Evolutionary conservation across 2,888 invertebrate species (phyloP), one percentile per base, ranked within the genome.

Genomic region (Odontocolon sp.): DNA sequence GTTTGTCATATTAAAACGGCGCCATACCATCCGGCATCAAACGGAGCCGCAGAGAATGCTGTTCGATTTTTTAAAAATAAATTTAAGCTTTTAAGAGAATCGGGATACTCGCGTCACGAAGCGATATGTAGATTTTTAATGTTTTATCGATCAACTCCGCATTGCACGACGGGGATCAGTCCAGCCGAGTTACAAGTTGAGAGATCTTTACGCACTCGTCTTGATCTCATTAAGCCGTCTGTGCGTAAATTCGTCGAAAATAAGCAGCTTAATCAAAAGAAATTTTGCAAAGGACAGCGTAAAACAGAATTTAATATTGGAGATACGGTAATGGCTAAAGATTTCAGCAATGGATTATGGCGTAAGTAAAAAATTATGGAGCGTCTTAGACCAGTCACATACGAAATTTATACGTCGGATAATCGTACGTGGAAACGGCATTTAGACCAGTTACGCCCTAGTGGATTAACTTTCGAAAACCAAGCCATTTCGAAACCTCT

Each of bases 311-410:
- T 77, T 40, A 23, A 38, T 0, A 26, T 23, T 6, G 26, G 47
- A 18, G 45, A 74, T 2, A 40, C 56, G n/a, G 76, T 76, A 0
- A 80, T 78, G 80, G 76, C 78, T 2, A 73, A 76, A 67, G 73
- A 78, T 64, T 69, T 76, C 23, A 31, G 47, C 2, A 28, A 23
- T 0, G 36, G 67, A 28, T 36, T 42, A 11, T 78, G 73, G 76
- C 11, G n/a, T 9, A 59, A 61, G 21, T 18, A 59, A 0, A 21
- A 56, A 69, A 26, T 78, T 14, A 31, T 61, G 8, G 72, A 78
- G 6, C 38, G 69, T 31, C 21, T 78, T n/a, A 50, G 66, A 28
- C 73, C 80, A 16, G 76, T 80, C 3, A 59, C 80, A 14, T 80
- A 76, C 47, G 11, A 11, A 1, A 64, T 77, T 2, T 5, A 11